phyloP scores from a whole-genome alignment of 2,113 vertebrate genomes.

The Psettodes erumei region DNA sequence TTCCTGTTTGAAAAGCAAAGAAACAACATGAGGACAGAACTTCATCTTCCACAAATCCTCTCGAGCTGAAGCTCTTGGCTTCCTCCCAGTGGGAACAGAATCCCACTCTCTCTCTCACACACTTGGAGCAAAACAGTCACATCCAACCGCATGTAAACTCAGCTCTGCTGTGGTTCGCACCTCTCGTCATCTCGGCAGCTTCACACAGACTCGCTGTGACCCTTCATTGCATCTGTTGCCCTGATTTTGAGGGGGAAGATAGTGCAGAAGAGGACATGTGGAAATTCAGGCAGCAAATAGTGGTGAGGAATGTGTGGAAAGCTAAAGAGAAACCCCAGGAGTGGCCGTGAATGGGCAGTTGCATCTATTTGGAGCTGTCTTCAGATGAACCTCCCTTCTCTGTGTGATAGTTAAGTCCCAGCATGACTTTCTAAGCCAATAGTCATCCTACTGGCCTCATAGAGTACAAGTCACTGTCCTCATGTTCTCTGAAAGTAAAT shows the following conservation, averaged over 20 bases:
- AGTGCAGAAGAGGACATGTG: not conserved
- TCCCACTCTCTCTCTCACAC: conserved; percentile 3
- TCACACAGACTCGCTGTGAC: not conserved
- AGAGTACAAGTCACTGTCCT: conserved; percentile 13
- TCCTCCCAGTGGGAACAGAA: not conserved
- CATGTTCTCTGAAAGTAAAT: conserved; percentile 18
- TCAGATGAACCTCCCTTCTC: conserved; percentile 37
- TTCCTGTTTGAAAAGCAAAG: not conserved
- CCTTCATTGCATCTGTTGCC: conserved; percentile 5
- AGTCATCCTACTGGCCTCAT: conserved; percentile 6
- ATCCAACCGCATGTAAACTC: not conserved
- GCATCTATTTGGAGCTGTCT: conserved; percentile 7
- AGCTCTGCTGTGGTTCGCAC: not conserved
- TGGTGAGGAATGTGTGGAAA: not conserved
- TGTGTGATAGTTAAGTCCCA: conserved; percentile 22
- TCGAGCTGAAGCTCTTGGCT: not conserved
- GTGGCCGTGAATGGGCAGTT: conserved; percentile 1
- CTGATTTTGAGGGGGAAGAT: not conserved
- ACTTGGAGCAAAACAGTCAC: not conserved
- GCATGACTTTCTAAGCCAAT: conserved; percentile 38
- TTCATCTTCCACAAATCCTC: not conserved
- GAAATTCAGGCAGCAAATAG: not conserved
- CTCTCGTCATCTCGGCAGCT: conserved; percentile 9
- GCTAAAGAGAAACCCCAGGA: not conserved
- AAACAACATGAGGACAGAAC: not conserved